Base-by-base conservation (phyloP, 2,888 invertebrate genomes). In the Rhagophthalmus giganteus region DNA sequence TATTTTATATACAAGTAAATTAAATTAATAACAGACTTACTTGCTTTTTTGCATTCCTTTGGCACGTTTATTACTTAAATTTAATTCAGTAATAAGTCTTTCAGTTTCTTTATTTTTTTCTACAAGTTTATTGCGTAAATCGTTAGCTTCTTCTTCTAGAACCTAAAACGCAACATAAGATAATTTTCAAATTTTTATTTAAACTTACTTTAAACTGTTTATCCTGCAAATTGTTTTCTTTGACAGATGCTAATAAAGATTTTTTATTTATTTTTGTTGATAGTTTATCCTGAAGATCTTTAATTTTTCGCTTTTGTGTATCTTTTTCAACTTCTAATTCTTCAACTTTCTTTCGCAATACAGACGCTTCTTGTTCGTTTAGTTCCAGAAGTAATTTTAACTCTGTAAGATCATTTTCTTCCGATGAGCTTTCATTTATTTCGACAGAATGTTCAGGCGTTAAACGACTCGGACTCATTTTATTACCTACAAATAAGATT, bases 341-440 rank as follows among this genome's bases (percentile, higher is more conserved):
- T 71, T 90, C 90, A 47, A 91, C 85, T 76, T 93, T 94, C 58
- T 88, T 82, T 28, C 90, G 81, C 55, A 94, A 76, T 50, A 91
- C 88, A 12, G 86, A 82, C 46, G 91, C 85, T 79, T 95, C 94
- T 78, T 92, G 91, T 74, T 94, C 94, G 69, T 90, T 89, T 34
- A 94, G 79, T 74, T 94, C 94, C 39, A 95, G 77, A 59, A 94
- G 84, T 27, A 94, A 79, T 65, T 90, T 85, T 49, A 94, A 75
- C 72, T 94, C 93, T 11, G 88, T 84, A 8, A 87, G 85, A 74
- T 91, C 90, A 63, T 92, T 92, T 66, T 87, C 84, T 65, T 87
- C 88, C 5, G 87, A 85, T 56, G 84, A 84, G 40, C 85, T 84
- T 68, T 86, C 87, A 67, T 86, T 85, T 67, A 87, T 87, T 65